Conservation (phyloP, 1,140 invertebrate genomes). For the Dendrolimus punctatus region DNA sequence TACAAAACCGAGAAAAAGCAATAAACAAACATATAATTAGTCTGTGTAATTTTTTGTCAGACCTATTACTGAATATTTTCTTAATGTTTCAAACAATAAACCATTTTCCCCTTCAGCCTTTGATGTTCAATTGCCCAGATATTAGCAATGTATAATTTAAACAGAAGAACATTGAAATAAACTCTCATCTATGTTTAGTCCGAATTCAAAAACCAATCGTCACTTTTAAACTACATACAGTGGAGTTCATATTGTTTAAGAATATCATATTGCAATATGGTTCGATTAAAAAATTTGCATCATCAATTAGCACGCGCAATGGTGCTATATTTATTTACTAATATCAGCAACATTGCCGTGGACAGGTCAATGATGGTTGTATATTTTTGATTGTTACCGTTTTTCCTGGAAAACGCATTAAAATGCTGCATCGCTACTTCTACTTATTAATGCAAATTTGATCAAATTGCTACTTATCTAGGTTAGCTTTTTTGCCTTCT, state of each 20-base stretch:
- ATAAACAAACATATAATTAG: no score
- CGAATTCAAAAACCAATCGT: no score
- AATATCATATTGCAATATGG: constrained; percentile 34
- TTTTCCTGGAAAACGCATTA: constrained; percentile 41
- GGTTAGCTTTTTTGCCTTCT: constrained; percentile 4
- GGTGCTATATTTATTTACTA: constrained; percentile 23
- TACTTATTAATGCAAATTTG: constrained; percentile 3
- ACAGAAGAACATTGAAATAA: no score
- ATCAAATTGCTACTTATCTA: constrained; percentile 8
- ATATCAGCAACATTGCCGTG: constrained; percentile 24
- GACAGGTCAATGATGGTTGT: constrained; percentile 24
- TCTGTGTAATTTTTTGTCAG: no score
- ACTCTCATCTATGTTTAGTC: no score
- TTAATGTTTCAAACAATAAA: no score
- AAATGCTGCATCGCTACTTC: constrained; percentile 15
- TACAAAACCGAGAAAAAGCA: no score
- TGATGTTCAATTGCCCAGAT: constrained; percentile 10
- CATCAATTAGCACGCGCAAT: constrained; percentile 31
- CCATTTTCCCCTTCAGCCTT: neutral
- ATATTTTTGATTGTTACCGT: constrained; percentile 32
- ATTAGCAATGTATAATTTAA: no score
- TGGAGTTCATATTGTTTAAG: constrained; percentile 4
- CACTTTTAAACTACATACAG: no score
- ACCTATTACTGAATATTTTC: no score
- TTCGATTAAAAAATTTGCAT: constrained; percentile 29